Evolutionary conservation across 2,888 invertebrate species (phyloP).

Genomic region (Meiosimyza platycephala): DNA sequence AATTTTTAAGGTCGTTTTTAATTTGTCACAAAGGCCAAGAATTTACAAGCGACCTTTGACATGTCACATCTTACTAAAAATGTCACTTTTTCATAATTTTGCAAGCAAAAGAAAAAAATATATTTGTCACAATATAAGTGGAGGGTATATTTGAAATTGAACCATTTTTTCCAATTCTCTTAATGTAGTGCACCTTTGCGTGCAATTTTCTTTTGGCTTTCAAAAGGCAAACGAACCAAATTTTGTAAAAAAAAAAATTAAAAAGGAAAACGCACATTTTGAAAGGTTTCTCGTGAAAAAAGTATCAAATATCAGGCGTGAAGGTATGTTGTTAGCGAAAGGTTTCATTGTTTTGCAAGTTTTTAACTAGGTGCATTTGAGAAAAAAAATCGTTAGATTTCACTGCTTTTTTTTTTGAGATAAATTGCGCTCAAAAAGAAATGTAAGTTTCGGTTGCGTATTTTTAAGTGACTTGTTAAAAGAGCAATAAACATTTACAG

Average conservation of each 20-base stretch:
- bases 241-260: slow-evolving; percentile 42
- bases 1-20: slow-evolving; percentile 1
- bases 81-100: neutral
- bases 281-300: slow-evolving; percentile 30
- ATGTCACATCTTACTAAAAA: slow-evolving; percentile 5
- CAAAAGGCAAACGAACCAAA: slow-evolving; percentile 40
- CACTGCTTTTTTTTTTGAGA: no score
- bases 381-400: neutral
- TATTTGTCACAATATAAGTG: neutral
- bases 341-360: slow-evolving; percentile 1
- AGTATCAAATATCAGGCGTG: slow-evolving; percentile 21
- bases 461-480: no score
- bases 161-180: no score
- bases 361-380: neutral
- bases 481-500: no score
- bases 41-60: slow-evolving; percentile 21
- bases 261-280: slow-evolving; percentile 21
- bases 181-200: slow-evolving; percentile 8
- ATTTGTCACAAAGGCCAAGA: slow-evolving; percentile 27
- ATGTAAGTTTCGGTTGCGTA: no score
- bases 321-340: slow-evolving; percentile 16
- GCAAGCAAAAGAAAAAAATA: neutral
- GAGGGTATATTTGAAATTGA: no score
- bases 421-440: no score
- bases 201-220: slow-evolving; percentile 15